Evolutionary conservation across 1,140 invertebrate species (phyloP), one percentile per base, ranked within the genome.

Genomic region (Drosophila fuyamai): DNA sequence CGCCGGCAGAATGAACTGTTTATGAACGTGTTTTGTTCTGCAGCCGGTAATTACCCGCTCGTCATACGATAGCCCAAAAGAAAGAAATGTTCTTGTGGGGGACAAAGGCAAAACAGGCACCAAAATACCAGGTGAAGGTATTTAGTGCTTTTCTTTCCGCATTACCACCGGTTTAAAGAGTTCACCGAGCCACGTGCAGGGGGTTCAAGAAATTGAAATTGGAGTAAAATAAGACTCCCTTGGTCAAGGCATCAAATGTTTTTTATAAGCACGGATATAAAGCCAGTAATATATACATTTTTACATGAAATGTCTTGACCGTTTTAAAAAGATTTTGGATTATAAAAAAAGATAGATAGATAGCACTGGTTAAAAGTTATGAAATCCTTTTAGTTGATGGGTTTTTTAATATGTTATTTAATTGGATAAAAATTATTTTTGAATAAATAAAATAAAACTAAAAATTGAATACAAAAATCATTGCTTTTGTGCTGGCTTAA

Each of bases 31-130:
- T 71, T 86, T 60, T 76, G 57, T 85, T 79, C 58, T 63, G 40
- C 51, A 57, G 75, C 59, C 56, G 57, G 74, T 86, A 82, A 88
- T 86, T 82, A 66, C 76, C 83, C 40, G 71, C 83, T 88, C 66
- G 66, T 82, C 79, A 85, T 59, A 48, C 55, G 55, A 67, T 74
- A 48, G 46, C 61, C 65, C 56, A 51, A 81, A 82, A 60, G 59
- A 47, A 50, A 54, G 66, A 71, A 60, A 68, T n/a, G 48, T 51
- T 66, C 10, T 41, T 51, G 29, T 44, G 23, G 56, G 54, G 70
- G 68, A 32, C 47, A 53, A 53, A 46, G 38, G 23, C 38, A 38
- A 72, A 44, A 57, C 23, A 16, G 40, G 54, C 38, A 62, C 46
- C 46, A 32, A 53, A 63, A 48, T 36, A 41, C 2, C 29, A n/a